Conservation (phyloP, 53 echinoderm and acorn worm species). For the Luidia sarsii region DNA sequence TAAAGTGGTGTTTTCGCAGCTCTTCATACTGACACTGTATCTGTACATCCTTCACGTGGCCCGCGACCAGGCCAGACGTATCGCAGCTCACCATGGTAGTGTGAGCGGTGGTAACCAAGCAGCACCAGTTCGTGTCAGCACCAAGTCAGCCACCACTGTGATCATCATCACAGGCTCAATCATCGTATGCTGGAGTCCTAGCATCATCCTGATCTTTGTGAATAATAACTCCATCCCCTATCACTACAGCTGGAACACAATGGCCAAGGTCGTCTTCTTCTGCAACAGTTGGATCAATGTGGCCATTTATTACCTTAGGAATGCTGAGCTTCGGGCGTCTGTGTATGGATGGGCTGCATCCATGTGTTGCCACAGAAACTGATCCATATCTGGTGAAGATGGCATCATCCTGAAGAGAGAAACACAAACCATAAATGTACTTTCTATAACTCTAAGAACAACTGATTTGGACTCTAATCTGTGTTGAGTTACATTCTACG, state of each 20-base stretch:
- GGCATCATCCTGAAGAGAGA: too few species aligned
- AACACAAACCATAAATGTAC: too few species aligned
- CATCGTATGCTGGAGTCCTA: conserved; percentile 23
- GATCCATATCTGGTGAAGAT: too few species aligned
- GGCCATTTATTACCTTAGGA: conserved; percentile 46
- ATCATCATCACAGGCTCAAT: conserved; percentile 29
- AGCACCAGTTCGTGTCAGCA: conserved; percentile 12
- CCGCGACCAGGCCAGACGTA: conserved; percentile 33
- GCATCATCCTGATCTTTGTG: not conserved
- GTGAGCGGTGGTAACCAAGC: not conserved
- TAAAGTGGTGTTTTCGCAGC: not conserved
- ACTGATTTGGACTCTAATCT: too few species aligned
- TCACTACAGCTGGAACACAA: not conserved
- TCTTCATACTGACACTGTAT: conserved; percentile 17
- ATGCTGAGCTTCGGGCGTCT: conserved; percentile 13
- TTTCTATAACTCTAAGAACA: too few species aligned
- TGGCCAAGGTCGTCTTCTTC: not conserved
- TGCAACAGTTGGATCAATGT: conserved; percentile 50
- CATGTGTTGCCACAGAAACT: not conserved
- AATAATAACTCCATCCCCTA: not conserved
- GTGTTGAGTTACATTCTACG: too few species aligned
- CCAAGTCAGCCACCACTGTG: conserved; percentile 42
- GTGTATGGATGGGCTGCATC: not conserved
- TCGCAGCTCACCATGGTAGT: conserved; percentile 1
- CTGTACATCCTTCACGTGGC: conserved; percentile 32